Evolutionary conservation across 2,113 vertebrate genomes (phyloP).

Genomic region (Microcebus lehilahytsara): DNA sequence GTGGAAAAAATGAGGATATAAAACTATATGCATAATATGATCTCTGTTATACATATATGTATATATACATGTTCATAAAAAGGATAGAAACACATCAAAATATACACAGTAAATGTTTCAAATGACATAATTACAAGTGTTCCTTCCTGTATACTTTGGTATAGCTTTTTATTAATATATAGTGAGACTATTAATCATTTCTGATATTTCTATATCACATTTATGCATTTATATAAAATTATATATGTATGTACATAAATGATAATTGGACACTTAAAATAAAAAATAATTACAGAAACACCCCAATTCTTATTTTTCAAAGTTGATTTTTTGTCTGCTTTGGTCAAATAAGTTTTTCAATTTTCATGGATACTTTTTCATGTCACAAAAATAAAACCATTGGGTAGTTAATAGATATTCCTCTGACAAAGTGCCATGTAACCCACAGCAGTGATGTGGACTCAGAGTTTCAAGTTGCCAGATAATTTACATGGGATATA

Average conservation of each 20-base stretch:
- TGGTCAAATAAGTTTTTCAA: not conserved
- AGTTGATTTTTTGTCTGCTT: slow-evolving; percentile 14
- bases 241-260: not conserved
- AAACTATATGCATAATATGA: not conserved
- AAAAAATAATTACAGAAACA: too few species aligned
- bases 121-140: not conserved
- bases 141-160: not conserved
- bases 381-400: not conserved
- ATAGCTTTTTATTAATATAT: not conserved
- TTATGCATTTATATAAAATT: slow-evolving; percentile 13
- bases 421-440: not conserved
- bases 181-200: not conserved
- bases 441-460: not conserved
- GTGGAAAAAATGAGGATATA: not conserved
- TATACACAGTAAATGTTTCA: not conserved
- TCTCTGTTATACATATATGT: not conserved
- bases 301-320: not conserved
- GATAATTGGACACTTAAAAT: not conserved
- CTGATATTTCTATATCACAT: not conserved
- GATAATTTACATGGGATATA: not conserved
- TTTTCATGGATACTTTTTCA: not conserved
- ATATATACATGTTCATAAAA: not conserved
- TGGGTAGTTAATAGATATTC: not conserved
- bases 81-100: not conserved
- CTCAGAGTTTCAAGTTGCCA: not conserved